These are phyloP conservation scores for Egretta garzetta DNA, from an alignment of 2,113 vertebrate genomes.

Conservation along the genomic window DNA sequence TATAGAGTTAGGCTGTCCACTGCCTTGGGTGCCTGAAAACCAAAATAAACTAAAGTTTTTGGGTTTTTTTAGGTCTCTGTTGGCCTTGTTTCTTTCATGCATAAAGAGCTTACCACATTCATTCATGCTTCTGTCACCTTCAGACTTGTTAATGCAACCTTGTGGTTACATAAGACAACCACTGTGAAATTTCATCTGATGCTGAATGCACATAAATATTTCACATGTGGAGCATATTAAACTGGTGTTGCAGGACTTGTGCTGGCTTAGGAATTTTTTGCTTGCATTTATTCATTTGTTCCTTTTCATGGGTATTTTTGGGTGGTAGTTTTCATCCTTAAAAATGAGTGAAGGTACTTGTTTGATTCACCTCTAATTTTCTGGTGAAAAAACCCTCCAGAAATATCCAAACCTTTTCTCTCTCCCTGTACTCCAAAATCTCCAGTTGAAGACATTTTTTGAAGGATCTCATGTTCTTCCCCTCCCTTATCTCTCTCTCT, in stretches of 20 bases:
- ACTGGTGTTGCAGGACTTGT: not conserved
- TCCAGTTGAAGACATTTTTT: not conserved
- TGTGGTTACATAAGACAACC: not conserved
- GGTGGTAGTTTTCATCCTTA: not conserved
- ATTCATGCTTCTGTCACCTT: constrained; percentile 44
- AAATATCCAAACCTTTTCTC: not conserved
- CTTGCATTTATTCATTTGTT: not conserved
- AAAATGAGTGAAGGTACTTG: not conserved
- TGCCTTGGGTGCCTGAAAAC: not conserved
- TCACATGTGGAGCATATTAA: not conserved
- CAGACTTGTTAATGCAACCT: constrained; percentile 25
- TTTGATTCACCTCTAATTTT: not conserved
- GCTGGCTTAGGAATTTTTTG: not conserved
- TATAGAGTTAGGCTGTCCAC: not conserved
- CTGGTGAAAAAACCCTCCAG: not conserved
- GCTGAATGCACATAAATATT: constrained; percentile 1
- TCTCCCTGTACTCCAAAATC: not conserved
- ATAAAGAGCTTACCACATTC: not conserved
- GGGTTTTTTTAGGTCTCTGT: not conserved
- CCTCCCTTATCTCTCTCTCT: not conserved
- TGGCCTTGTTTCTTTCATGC: not conserved
- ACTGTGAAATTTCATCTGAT: constrained; percentile 16
- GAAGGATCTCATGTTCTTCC: not conserved
- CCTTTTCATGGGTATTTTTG: not conserved
- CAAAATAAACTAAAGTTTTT: not conserved